Evolutionary conservation across 2,113 vertebrate genomes (phyloP), one percentile per base, ranked within the genome.

Genomic region (Pitta sordida): DNA sequence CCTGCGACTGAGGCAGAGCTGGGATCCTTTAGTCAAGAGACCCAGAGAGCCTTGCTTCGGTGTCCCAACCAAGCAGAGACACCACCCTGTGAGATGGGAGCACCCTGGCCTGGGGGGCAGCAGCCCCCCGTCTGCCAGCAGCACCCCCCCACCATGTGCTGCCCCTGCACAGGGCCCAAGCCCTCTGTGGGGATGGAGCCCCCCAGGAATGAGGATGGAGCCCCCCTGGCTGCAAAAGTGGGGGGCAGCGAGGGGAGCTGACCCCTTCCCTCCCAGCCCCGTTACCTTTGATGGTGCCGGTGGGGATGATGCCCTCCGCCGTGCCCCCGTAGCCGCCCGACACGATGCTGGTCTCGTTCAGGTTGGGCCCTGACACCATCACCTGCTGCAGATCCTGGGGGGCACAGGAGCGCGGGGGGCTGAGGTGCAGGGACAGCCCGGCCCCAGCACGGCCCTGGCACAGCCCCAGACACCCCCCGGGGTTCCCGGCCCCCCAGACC

Each of bases 311-410:
- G 52, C 99, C 99, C 90, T 99, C 99, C 1, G 98, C 97, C 2
- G 99, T 98, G 94, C 99, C 99, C 53, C 99, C 99, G 6, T 99
- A 99, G 86, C 99, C 99, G 0, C 99, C 99, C 0, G 99, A 99
- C 22, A 99, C 99, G 3, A 99, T 99, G 97, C 98, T 99, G 69
- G 99, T 99, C 97, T 99, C 99, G 3, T 99, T 99, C 56, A 99
- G 98, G 95, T 99, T 99, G 71, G 99, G 99, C 53, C 99, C 99
- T 0, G 99, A 99, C 51, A 99, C 99, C 99, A 99, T 99, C 95
- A 99, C 99, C 97, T 99, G 99, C 98, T 99, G 99, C 79, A 99
- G 97, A 95, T 99, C 99, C 99, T 99, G 60, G 5, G 24, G 27
- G 30, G 7, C 53, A 83, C 20, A 63, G 34, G 5, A 53, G 43